Evolutionary conservation across 2,888 invertebrate species (phyloP).

Genomic region (Choreutis nemorana): DNA sequence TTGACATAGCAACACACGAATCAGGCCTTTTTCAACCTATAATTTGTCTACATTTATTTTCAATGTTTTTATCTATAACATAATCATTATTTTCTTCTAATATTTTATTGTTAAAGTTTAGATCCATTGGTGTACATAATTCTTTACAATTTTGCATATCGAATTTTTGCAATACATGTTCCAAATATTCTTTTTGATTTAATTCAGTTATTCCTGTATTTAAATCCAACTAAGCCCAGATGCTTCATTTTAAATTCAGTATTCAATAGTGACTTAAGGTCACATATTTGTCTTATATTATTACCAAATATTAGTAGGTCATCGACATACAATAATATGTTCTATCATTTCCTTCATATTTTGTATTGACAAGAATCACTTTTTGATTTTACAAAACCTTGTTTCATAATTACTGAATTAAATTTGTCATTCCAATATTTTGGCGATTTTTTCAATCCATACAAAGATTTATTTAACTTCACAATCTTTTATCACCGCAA

Average conservation of each 20-base stretch:
- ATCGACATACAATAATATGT: slow-evolving; percentile 9
- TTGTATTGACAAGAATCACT: slow-evolving; percentile 9
- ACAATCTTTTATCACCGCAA: slow-evolving; percentile 6
- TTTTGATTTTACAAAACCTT: slow-evolving; percentile 7
- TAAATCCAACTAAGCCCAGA: slow-evolving; percentile 9
- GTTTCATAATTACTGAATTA: slow-evolving; percentile 6
- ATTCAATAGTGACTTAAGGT: slow-evolving; percentile 6
- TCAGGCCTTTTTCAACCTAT: slow-evolving; percentile 12
- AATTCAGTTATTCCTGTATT: slow-evolving; percentile 8
- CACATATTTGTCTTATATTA: slow-evolving; percentile 3
- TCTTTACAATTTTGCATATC: slow-evolving; percentile 11
- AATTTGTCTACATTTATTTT: slow-evolving; percentile 9
- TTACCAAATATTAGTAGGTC: slow-evolving; percentile 7
- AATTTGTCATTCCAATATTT: slow-evolving; percentile 10
- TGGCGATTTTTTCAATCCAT: slow-evolving; percentile 9
- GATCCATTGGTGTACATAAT: slow-evolving; percentile 10
- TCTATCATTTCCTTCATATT: slow-evolving; percentile 2
- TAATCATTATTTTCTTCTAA: slow-evolving; percentile 2
- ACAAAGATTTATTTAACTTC: slow-evolving; percentile 9
- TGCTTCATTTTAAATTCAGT: slow-evolving; percentile 14
- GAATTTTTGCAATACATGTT: slow-evolving; percentile 11
- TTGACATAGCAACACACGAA: slow-evolving; percentile 8
- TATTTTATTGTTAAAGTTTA: slow-evolving; percentile 11
- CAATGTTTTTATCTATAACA: slow-evolving; percentile 4
- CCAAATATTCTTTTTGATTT: slow-evolving; percentile 9